Conservation (phyloP, 2,888 invertebrate species). For the Epirrhoe alternata region DNA sequence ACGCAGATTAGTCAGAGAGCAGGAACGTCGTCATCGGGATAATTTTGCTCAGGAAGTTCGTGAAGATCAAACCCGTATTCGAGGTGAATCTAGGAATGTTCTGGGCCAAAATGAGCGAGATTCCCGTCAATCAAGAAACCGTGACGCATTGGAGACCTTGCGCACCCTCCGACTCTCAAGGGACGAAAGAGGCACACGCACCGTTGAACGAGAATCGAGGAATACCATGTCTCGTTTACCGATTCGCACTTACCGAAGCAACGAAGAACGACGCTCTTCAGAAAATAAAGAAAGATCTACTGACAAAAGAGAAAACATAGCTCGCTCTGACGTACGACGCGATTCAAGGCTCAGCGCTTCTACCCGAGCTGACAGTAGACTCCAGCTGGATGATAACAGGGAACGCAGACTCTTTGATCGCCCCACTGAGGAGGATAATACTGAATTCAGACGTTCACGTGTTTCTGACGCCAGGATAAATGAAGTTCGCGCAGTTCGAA, state of each 20-base stretch:
- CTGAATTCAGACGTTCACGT: constrained; percentile 23
- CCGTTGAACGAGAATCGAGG: constrained; percentile 19
- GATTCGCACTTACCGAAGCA: constrained; percentile 25
- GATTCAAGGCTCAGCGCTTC: constrained; percentile 23
- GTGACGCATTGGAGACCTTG: constrained; percentile 28
- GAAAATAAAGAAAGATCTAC: constrained; percentile 20
- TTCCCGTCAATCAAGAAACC: constrained; percentile 23
- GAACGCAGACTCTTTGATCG: constrained; percentile 22
- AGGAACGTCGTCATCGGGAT: constrained; percentile 24
- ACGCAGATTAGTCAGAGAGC: constrained; percentile 24
- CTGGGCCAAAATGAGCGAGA: constrained; percentile 31
- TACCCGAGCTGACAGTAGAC: constrained; percentile 21
- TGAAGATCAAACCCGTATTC: constrained; percentile 23
- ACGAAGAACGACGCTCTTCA: constrained; percentile 24
- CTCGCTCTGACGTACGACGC: constrained; percentile 20
- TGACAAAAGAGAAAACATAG: constrained; percentile 22
- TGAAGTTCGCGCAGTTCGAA: constrained; percentile 8
- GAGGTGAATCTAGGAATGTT: constrained; percentile 27
- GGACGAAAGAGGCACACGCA: constrained; percentile 10
- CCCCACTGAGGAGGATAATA: constrained; percentile 19
- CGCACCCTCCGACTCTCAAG: constrained; percentile 26
- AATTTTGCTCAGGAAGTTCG: constrained; percentile 15
- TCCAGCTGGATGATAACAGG: constrained; percentile 28
- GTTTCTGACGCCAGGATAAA: constrained; percentile 25
- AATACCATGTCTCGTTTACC: constrained; percentile 29